These are phyloP conservation scores for Calephelis virginiensis DNA, from an alignment of 1,140 invertebrate species.

Conservation along the genomic window DNA sequence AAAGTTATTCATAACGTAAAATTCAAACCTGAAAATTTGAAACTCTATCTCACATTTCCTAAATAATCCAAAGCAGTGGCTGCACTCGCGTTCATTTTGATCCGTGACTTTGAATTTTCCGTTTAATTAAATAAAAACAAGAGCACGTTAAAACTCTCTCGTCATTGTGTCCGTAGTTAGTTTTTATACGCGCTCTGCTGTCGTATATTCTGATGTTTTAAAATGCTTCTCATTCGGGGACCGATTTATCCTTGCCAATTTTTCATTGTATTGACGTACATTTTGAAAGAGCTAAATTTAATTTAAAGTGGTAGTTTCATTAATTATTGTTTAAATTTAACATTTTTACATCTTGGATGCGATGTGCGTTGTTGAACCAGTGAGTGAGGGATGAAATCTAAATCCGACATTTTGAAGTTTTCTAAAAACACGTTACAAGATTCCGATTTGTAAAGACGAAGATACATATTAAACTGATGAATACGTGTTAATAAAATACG, in stretches of 20 bases:
- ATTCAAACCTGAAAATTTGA: too few species aligned
- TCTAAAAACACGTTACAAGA: too few species aligned
- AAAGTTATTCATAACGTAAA: too few species aligned
- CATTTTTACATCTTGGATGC: too few species aligned
- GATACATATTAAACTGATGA: too few species aligned
- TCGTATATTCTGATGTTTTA: slow-evolving; percentile 43
- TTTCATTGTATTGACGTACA: background rate
- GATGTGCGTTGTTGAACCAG: too few species aligned
- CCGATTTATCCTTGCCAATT: background rate
- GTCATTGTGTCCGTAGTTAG: slow-evolving; percentile 47
- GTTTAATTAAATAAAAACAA: slow-evolving; percentile 70
- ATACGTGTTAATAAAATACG: too few species aligned
- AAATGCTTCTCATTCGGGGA: slow-evolving; percentile 30
- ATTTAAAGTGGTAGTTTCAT: background rate
- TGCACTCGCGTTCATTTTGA: slow-evolving; percentile 29
- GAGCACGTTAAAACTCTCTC: slow-evolving; percentile 50
- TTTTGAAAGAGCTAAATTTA: background rate
- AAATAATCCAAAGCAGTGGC: background rate
- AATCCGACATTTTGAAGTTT: too few species aligned
- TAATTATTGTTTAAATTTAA: too few species aligned
- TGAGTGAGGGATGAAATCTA: too few species aligned
- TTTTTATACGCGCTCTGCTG: slow-evolving; percentile 40
- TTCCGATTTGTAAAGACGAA: too few species aligned
- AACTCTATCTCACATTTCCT: too few species aligned
- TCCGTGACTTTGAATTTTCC: slow-evolving; percentile 53